Evolutionary conservation across 2,113 vertebrate species (phyloP), one percentile per base, ranked within the genome.

Genomic region (Oxygymnocypris stewartii): DNA sequence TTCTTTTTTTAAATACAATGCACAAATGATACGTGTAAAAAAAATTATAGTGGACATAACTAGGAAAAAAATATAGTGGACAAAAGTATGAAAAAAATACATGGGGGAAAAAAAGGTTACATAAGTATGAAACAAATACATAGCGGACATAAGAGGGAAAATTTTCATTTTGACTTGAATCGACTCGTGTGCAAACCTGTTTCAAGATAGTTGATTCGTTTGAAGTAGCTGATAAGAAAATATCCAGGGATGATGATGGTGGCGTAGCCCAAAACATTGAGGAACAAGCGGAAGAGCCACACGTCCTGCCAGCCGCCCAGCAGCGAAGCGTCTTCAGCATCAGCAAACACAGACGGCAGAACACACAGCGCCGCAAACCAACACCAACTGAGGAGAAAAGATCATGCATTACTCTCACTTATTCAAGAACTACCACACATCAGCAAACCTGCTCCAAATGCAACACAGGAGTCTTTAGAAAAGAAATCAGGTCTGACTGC

Each of bases 241-340:
- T 96, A 99, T 89, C 98, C 98, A 0, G 98, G 98, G 65, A 99
- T 93, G 90, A 99, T 94, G 69, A 99, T 97, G 90, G 96, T 97
- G 2, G 95, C 95, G 1, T 99, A 99, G 86, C 97, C 97, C 74
- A 97, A 94, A 57, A 97, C 89, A 88, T 99, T 99, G 90, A 99
- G 75, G 40, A 98, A 90, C 92, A 99, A 97, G 31, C 96, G 96
- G 87, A 98, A 95, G 79, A 97, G 80, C 98, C 98, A 99, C 35
- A 97, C 93, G 80, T 98, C 97, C 0, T 93, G 94, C 98, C 97
- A 99, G 0, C 94, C 91, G 1, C 95, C 95, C 85, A 95, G 94
- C 28, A 95, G 88, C 12, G 79, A 90, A 0, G 9, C 87, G 79
- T 92, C 93, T 4, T 85, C 92, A 9, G 91, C 87, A 4, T 91